phyloP scores from a whole-genome alignment of 2,888 invertebrate species.

The Noctuana brunneofusca region DNA sequence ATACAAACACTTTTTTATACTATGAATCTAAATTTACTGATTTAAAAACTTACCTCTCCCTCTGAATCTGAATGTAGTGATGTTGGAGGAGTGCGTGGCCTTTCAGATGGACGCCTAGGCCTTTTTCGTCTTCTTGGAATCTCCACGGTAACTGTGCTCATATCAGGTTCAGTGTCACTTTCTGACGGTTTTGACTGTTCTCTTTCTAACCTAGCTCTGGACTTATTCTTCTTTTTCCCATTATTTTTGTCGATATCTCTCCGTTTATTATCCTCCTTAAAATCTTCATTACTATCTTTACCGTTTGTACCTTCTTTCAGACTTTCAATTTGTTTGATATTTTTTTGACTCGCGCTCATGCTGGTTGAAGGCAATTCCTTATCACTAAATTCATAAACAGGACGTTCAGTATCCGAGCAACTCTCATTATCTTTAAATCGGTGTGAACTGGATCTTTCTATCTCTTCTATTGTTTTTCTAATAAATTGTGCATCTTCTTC shows the following conservation, averaged over 20 bases:
- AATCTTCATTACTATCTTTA: constrained; percentile 56
- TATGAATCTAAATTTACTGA: background rate
- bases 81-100: constrained; percentile 71
- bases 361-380: constrained; percentile 51
- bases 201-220: constrained; percentile 73
- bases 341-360: constrained; percentile 50
- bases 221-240: constrained; percentile 75
- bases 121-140: constrained; percentile 76
- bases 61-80: constrained; percentile 76
- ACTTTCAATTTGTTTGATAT: constrained; percentile 47
- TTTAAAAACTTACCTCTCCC: constrained; percentile 60
- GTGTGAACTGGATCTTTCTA: constrained; percentile 69
- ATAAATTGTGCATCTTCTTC: constrained; percentile 78
- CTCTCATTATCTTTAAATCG: constrained; percentile 57
- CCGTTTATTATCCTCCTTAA: constrained; percentile 61
- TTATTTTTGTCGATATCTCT: constrained; percentile 67
- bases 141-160: constrained; percentile 78
- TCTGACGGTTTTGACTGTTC: constrained; percentile 79
- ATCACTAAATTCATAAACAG: constrained; percentile 36
- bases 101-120: constrained; percentile 70
- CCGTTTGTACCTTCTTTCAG: constrained; percentile 46
- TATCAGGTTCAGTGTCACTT: constrained; percentile 74
- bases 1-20: background rate
- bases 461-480: constrained; percentile 76
- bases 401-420: constrained; percentile 42